Evolutionary conservation across 2,113 vertebrate species (phyloP).

Genomic region (Gobiocypris rarus): DNA sequence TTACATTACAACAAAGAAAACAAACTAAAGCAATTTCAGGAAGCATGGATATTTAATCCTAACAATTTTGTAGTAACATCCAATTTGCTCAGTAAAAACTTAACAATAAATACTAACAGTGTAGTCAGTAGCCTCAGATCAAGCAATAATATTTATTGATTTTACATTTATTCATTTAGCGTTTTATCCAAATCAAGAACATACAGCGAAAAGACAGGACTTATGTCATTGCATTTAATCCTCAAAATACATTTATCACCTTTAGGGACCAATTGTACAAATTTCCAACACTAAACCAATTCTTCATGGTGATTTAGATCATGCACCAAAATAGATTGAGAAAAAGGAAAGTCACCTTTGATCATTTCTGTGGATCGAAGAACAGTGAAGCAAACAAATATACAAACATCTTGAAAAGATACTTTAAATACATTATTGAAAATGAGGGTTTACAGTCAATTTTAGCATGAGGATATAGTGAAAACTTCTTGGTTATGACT

Average conservation of each 20-base stretch:
- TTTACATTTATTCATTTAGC: slow-evolving; percentile 2
- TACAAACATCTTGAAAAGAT: too few relatives aligned
- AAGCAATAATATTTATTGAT: slow-evolving; percentile 5
- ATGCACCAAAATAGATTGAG: not conserved
- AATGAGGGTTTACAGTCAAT: too few relatives aligned
- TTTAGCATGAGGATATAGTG: too few relatives aligned
- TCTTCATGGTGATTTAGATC: not conserved
- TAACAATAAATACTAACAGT: not conserved
- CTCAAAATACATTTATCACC: not conserved
- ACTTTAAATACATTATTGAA: too few relatives aligned
- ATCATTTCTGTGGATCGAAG: not conserved
- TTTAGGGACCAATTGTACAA: not conserved
- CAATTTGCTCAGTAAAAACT: not conserved
- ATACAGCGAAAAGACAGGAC: not conserved
- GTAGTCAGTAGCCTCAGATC: not conserved
- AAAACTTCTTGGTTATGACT: too few relatives aligned
- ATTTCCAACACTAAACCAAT: slow-evolving; percentile 10
- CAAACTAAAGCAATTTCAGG: slow-evolving; percentile 2
- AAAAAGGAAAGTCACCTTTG: too few relatives aligned
- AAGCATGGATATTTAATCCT: slow-evolving; percentile 2
- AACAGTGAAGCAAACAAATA: not conserved
- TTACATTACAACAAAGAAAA: not conserved
- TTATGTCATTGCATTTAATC: slow-evolving; percentile 5
- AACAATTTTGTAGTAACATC: not conserved
- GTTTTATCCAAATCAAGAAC: slow-evolving; percentile 9